Conservation (phyloP, 2,797 vertebrate genomes). For the Columba guinea region DNA sequence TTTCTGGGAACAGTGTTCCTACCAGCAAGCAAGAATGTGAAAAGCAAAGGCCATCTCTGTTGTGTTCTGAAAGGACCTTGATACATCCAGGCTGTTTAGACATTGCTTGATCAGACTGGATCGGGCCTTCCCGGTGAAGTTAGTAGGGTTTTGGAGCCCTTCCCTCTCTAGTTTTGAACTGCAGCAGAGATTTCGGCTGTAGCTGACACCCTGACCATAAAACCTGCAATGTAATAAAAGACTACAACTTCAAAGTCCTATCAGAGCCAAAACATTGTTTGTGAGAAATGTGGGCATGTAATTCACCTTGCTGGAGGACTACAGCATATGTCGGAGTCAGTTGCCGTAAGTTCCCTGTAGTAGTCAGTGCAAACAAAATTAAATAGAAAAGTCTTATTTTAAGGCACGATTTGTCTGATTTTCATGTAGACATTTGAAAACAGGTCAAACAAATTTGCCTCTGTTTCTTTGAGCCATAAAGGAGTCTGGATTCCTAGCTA, state of each 20-base stretch:
- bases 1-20: background rate
- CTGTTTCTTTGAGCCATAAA: background rate
- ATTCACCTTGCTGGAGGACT: background rate
- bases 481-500: background rate
- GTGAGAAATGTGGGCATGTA: background rate
- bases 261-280: background rate
- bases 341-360: background rate
- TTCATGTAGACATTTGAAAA: background rate
- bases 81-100: background rate
- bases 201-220: background rate
- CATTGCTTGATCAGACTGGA: background rate
- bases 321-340: background rate
- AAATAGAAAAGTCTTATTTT: background rate
- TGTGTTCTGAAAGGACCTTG: background rate
- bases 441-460: background rate
- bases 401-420: background rate
- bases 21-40: background rate
- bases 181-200: background rate
- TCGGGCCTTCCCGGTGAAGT: background rate
- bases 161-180: background rate
- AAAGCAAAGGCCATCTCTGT: background rate
- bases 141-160: background rate
- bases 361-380: background rate
- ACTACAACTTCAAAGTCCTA: background rate
- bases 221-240: background rate